phyloP scores from a whole-genome alignment of 2,888 invertebrate genomes.

The Cantharis flavilabris region DNA sequence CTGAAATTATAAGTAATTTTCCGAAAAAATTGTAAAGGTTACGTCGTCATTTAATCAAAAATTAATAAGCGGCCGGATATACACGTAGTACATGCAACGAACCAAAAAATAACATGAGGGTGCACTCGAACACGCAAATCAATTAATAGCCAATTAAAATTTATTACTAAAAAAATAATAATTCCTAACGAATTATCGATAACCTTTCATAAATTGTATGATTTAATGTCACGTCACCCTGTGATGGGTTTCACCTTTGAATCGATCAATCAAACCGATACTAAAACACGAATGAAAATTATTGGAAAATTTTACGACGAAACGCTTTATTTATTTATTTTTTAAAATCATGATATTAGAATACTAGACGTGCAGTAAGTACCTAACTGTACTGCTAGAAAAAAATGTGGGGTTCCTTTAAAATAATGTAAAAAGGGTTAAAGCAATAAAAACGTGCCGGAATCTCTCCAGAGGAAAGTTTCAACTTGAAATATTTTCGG shows the following conservation, averaged over 20 bases:
- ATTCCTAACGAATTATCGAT: neutral
- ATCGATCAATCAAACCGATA: constrained; percentile 3
- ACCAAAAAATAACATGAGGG: neutral
- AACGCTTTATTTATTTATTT: too few species aligned
- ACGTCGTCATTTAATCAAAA: neutral
- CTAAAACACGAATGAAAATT: constrained; percentile 6
- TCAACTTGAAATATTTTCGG: neutral
- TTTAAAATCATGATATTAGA: too few species aligned
- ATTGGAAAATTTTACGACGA: neutral
- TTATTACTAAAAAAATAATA: neutral
- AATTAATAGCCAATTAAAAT: neutral
- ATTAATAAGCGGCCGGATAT: neutral
- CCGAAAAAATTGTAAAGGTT: neutral
- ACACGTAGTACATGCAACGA: neutral
- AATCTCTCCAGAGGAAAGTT: constrained; percentile 1
- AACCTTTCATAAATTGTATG: constrained; percentile 1
- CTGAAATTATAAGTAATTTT: neutral
- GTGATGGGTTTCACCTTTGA: constrained; percentile 36
- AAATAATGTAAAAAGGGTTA: constrained; percentile 4
- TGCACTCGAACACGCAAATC: neutral
- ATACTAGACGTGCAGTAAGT: neutral
- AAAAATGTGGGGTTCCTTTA: neutral
- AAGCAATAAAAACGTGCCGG: constrained; percentile 12
- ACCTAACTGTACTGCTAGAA: neutral
- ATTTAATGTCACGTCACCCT: constrained; percentile 24